These are phyloP conservation scores for Cyphomyrmex costatus DNA, from an alignment of 1,140 invertebrate species.

Conservation along the genomic window DNA sequence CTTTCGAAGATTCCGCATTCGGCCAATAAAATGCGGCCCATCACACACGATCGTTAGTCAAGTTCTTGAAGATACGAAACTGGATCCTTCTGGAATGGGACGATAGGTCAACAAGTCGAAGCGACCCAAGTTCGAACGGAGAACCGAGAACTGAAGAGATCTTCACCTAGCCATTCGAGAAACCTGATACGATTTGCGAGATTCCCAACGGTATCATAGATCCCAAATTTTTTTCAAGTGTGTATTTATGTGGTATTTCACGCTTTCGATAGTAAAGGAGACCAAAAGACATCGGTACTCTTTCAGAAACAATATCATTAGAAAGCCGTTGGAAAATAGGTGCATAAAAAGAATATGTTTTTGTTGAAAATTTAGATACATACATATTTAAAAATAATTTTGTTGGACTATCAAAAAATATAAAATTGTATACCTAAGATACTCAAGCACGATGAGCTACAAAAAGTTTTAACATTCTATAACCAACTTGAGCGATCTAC, in stretches of 20 bases:
- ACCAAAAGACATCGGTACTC: background rate
- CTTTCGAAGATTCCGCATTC: conserved; percentile 5
- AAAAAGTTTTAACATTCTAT: no score
- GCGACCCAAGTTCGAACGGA: conserved; percentile 46
- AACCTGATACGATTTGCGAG: conserved; percentile 70
- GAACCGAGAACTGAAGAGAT: conserved; percentile 34
- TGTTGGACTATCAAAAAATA: no score
- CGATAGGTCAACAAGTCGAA: conserved; percentile 79
- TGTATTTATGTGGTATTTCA: conserved; percentile 39
- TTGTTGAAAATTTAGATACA: no score
- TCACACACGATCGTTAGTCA: conserved; percentile 49
- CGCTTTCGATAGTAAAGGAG: conserved; percentile 62
- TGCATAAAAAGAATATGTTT: no score
- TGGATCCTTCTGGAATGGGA: conserved; percentile 68
- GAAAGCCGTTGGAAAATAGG: background rate
- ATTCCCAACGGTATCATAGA: conserved; percentile 70
- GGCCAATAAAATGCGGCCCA: conserved; percentile 33
- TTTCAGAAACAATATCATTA: background rate
- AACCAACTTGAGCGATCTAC: no score
- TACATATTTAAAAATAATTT: no score
- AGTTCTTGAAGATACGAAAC: conserved; percentile 73
- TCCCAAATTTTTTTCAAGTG: conserved; percentile 48
- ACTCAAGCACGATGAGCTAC: no score
- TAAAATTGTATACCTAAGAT: no score
- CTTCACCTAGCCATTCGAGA: conserved; percentile 32